Evolutionary conservation across 2,113 vertebrate genomes (phyloP).

Genomic region (Perccottus glenii): DNA sequence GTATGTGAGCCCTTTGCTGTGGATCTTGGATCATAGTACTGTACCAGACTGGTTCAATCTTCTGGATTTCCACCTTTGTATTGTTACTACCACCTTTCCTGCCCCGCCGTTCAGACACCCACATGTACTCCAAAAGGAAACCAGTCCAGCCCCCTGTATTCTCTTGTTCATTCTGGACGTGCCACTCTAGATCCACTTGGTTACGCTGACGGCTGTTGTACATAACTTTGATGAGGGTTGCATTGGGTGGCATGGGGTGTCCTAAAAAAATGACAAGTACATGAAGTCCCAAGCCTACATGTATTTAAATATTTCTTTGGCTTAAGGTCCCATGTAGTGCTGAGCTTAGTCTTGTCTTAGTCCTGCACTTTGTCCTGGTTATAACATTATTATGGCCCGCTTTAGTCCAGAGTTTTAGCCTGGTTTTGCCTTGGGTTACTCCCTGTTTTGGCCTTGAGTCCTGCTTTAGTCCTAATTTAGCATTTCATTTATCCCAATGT

Average conservation of each 20-base stretch:
- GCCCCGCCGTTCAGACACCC: slow-evolving; percentile 52
- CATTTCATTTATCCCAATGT: too few relatives aligned
- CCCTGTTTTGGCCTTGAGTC: too few relatives aligned
- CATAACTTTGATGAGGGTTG: slow-evolving; percentile 82
- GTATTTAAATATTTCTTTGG: too few relatives aligned
- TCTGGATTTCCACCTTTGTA: slow-evolving; percentile 10
- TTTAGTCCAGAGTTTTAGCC: too few relatives aligned
- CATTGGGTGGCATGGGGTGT: slow-evolving; percentile 87
- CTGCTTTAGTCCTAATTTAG: too few relatives aligned
- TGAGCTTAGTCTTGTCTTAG: too few relatives aligned
- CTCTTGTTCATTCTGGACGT: slow-evolving; percentile 61
- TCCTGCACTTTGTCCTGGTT: too few relatives aligned
- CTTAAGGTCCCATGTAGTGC: too few relatives aligned
- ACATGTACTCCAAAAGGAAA: slow-evolving; percentile 84
- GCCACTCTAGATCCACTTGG: slow-evolving; percentile 88
- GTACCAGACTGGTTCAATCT: slow-evolving; percentile 75
- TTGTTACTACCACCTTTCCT: slow-evolving; percentile 18
- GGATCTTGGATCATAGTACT: slow-evolving; percentile 77
- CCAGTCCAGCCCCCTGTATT: slow-evolving; percentile 73
- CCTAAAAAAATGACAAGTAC: slow-evolving; percentile 60
- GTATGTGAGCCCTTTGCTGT: slow-evolving; percentile 73
- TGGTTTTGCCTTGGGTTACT: too few relatives aligned
- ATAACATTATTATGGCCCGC: too few relatives aligned
- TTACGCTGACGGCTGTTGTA: slow-evolving; percentile 80
- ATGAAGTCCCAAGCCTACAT: too few relatives aligned